Evolutionary conservation across 2,888 invertebrate species (phyloP), one percentile per base, ranked within the genome.

Genomic region (Phengaris arion): DNA sequence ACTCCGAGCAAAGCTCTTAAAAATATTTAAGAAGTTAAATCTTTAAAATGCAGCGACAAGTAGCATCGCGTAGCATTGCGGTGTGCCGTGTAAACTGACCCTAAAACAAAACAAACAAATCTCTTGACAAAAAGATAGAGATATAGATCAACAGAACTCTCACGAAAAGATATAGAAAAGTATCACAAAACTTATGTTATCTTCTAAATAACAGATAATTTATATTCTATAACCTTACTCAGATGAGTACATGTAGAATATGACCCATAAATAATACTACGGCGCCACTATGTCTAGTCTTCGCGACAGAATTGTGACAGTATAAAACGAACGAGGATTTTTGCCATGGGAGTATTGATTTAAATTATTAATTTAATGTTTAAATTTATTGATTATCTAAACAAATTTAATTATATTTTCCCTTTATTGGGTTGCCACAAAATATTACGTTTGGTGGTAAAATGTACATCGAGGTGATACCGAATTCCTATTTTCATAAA

Each of bases 281-380:
- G 89, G 89, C 84, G 90, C 86, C 90, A 78, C 79, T 78, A 79
- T 82, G 90, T 90, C 90, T 90, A 82, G 83, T 80, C 81, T 81
- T 81, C 78, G 75, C 77, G 77, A 79, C 77, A 75, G 69, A 76
- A 76, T 77, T 77, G 77, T 78, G 76, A 76, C 76, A 77, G 74
- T 77, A 76, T 7, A 78, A 79, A 77, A 51, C 4, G 70, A 70
- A 22, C 51, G 12, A 10, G 35, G 72, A 52, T 22, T 10, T 70
- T 48, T 15, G n/a, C 9, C 7, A 48, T 10, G 48, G 51, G 15
- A 22, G 5, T 70, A 70, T 51, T 70, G 48, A 22, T 48, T 15
- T 52, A 22, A 35, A 35, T 64, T 64, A 35, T 35, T 35, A 12
- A 35, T 35, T 12, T 6, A 12, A 35, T 35, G 35, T 35, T 3